Percentiles rank a stretch among this genome's conserved stretches.
phyloP scores from a whole-genome alignment of 1,140 invertebrate species.

The Meloidogyne floridensis region DNA sequence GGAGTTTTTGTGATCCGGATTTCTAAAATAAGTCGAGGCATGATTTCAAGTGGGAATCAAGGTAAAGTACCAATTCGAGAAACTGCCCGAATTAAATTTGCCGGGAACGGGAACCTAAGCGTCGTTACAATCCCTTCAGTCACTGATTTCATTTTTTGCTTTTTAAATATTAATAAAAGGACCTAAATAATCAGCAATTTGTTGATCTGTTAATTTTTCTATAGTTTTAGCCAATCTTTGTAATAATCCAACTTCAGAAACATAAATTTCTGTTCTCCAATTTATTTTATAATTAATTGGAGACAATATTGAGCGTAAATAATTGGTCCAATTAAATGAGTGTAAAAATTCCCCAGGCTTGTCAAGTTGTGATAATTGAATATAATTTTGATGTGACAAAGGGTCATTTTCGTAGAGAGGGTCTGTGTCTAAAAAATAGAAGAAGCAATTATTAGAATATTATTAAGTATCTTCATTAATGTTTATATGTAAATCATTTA shows the following conservation, averaged over 20 bases:
- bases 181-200: constrained; percentile 11
- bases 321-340: neutral
- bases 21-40: no score
- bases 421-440: constrained; percentile 1
- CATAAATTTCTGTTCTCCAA: neutral
- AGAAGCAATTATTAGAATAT: no score
- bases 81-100: no score
- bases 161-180: neutral
- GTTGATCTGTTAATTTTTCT: neutral
- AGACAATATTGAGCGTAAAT: neutral
- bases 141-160: no score
- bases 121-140: no score
- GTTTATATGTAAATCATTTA: no score
- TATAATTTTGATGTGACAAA: neutral
- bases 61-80: no score
- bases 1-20: no score
- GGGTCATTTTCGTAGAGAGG: neutral
- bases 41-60: no score
- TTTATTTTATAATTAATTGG: constrained; percentile 4
- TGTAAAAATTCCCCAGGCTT: neutral
- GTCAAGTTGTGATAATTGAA: neutral
- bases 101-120: no score
- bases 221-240: neutral
- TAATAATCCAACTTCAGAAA: neutral
- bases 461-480: no score